Evolutionary conservation across 2,888 invertebrate species (phyloP).

Genomic region (Athalia cordata): DNA sequence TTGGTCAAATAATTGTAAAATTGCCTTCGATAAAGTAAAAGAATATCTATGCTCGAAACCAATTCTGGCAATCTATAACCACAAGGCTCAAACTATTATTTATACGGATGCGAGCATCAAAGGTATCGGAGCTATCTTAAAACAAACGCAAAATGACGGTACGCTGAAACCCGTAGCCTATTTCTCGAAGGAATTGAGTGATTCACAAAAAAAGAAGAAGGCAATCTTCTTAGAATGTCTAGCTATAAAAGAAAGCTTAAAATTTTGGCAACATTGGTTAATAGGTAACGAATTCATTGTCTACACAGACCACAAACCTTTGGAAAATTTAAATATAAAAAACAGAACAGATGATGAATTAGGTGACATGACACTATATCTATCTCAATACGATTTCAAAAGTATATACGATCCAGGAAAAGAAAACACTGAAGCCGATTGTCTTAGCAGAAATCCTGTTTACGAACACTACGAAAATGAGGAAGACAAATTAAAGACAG

Average conservation of each 20-base stretch:
- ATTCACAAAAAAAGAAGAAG: constrained; percentile 20
- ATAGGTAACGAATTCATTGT: constrained; percentile 4
- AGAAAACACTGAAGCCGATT: constrained; percentile 52
- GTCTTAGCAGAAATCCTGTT: constrained; percentile 51
- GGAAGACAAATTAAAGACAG: constrained; percentile 49
- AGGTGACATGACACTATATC: constrained; percentile 51
- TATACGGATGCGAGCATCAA: constrained; percentile 55
- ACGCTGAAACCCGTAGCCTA: constrained; percentile 47
- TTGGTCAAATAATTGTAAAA: constrained; percentile 52
- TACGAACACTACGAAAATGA: constrained; percentile 50
- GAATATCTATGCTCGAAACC: constrained; percentile 52
- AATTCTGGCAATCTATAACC: constrained; percentile 54
- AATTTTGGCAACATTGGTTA: constrained; percentile 25
- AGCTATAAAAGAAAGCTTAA: constrained; percentile 17
- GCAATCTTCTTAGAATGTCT: constrained; percentile 26
- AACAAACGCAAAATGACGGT: constrained; percentile 50
- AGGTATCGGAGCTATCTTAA: constrained; percentile 56
- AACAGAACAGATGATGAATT: constrained; percentile 51
- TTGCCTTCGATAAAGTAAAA: constrained; percentile 49
- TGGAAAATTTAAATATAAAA: constrained; percentile 52
- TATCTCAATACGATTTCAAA: constrained; percentile 53
- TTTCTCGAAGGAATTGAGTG: constrained; percentile 49
- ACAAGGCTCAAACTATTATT: constrained; percentile 51
- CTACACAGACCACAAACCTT: constrained; percentile 38
- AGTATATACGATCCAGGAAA: constrained; percentile 52